A percentile compares a stretch with the other conserved stretches of the same genome.
phyloP scores from a whole-genome alignment of 1,140 invertebrate species.

The Hormaphis cornu region DNA sequence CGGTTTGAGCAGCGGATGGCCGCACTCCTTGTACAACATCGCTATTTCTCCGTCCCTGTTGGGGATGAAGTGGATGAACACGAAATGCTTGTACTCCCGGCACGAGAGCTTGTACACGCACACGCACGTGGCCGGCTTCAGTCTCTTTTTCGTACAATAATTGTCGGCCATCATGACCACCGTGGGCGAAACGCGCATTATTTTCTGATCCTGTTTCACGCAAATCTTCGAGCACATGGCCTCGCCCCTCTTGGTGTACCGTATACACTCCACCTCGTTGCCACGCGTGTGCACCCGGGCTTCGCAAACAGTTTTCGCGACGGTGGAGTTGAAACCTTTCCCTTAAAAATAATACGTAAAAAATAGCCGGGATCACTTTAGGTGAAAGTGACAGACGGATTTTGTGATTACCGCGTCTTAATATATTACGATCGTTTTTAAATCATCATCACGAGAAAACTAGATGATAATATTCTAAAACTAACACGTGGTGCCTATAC shows the following conservation, averaged over 20 bases:
- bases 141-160: neutral
- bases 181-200: neutral
- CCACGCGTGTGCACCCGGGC: neutral
- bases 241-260: neutral
- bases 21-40: neutral
- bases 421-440: too few species aligned
- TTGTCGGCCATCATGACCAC: neutral
- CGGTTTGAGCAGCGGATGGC: neutral
- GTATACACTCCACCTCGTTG: neutral
- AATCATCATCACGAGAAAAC: too few species aligned
- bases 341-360: neutral
- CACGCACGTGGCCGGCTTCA: neutral
- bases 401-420: too few species aligned
- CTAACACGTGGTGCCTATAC: too few species aligned
- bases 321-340: neutral
- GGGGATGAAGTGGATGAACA: neutral
- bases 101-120: neutral
- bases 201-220: neutral
- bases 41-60: neutral
- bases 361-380: too few species aligned
- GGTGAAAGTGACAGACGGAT: too few species aligned
- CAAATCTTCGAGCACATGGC: neutral
- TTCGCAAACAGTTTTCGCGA: neutral
- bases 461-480: too few species aligned
- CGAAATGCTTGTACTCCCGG: neutral